phyloP scores from a whole-genome alignment of 2,797 vertebrate genomes.

The Typhlichthys eigenmanni region DNA sequence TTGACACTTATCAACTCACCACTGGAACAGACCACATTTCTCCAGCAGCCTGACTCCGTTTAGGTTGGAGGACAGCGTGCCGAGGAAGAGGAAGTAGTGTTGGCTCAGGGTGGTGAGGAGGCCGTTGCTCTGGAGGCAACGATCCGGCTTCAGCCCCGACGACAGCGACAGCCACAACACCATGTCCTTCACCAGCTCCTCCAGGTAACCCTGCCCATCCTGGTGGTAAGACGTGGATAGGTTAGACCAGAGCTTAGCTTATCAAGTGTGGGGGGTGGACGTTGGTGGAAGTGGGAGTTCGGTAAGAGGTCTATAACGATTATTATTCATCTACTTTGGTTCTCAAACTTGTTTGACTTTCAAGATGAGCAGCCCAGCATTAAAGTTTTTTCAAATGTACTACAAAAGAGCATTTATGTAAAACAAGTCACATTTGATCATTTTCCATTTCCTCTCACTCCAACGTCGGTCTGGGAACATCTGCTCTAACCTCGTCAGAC shows the following conservation, averaged over 20 bases:
- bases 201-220: slow-evolving; percentile 94
- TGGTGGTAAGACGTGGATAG: slow-evolving; percentile 40
- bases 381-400: too few species aligned
- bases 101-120: slow-evolving; percentile 95
- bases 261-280: not conserved
- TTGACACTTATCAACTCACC: slow-evolving; percentile 76
- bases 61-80: slow-evolving; percentile 92
- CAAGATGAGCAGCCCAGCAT: too few species aligned
- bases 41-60: slow-evolving; percentile 97
- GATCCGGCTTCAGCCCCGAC: slow-evolving; percentile 92
- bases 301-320: too few species aligned
- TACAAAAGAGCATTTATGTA: not conserved
- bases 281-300: not conserved
- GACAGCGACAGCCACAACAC: slow-evolving; percentile 90
- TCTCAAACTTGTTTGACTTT: too few species aligned
- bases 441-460: too few species aligned
- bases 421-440: too few species aligned
- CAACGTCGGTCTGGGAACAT: too few species aligned
- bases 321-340: too few species aligned
- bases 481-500: slow-evolving; percentile 90
- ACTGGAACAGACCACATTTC: slow-evolving; percentile 98
- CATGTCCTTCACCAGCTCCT: slow-evolving; percentile 95
- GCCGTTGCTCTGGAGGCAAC: slow-evolving; percentile 93
- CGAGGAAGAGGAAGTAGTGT: slow-evolving; percentile 97
- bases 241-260: too few species aligned